phyloP scores from a whole-genome alignment of 1,140 invertebrate species.

The Penaeus japonicus region DNA sequence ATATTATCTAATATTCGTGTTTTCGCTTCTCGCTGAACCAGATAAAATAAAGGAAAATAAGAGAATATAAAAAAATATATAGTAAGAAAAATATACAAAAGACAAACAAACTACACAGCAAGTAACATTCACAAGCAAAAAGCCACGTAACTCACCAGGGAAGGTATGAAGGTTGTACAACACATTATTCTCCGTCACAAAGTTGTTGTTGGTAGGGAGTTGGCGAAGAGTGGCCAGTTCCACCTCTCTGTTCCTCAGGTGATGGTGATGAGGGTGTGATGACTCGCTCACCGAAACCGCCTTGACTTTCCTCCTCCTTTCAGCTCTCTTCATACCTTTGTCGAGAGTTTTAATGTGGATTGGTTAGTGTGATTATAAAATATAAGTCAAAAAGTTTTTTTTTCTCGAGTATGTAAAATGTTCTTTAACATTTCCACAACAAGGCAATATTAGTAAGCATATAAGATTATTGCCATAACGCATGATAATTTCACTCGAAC shows the following conservation, averaged over 20 bases:
- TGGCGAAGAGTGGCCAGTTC: slow-evolving; percentile 66
- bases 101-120: not conserved
- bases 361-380: no score
- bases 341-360: not conserved
- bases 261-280: slow-evolving; percentile 34
- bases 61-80: not conserved
- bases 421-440: no score
- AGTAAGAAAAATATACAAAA: not conserved
- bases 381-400: no score
- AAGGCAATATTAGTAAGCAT: no score
- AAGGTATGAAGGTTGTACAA: slow-evolving; percentile 62
- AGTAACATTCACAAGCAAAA: not conserved
- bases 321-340: slow-evolving; percentile 25
- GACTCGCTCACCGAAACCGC: slow-evolving; percentile 24
- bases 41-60: slow-evolving; percentile 64
- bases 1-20: not conserved
- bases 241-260: slow-evolving; percentile 60
- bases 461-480: no score
- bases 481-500: no score
- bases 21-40: not conserved
- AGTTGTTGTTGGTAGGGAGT: slow-evolving; percentile 63
- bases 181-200: slow-evolving; percentile 65
- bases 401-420: no score
- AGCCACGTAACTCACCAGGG: slow-evolving; percentile 28
- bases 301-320: slow-evolving; percentile 44